Conservation (phyloP, 2,797 vertebrate species). For the Lates japonicus region DNA sequence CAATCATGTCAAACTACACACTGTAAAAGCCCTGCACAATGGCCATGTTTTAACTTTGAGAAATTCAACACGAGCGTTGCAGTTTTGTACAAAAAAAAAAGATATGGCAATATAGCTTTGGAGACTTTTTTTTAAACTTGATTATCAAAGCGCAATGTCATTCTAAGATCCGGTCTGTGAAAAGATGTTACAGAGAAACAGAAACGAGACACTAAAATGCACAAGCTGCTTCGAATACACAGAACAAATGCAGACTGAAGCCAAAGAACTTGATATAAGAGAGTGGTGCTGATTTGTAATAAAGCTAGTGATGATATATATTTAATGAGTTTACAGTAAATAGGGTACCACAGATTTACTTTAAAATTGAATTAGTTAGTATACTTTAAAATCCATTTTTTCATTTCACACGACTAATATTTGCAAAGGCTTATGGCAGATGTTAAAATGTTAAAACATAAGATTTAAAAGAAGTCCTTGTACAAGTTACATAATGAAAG, state of each 20-base stretch:
- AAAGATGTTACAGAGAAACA: background rate
- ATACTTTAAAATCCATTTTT: background rate
- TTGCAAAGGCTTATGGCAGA: background rate
- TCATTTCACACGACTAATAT: background rate
- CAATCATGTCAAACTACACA: constrained; percentile 57
- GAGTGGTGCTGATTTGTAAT: background rate
- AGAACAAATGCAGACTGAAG: constrained; percentile 17
- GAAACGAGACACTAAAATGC: background rate
- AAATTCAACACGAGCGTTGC: background rate
- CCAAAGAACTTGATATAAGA: background rate
- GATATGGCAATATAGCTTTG: background rate
- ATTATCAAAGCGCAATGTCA: background rate
- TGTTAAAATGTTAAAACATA: background rate
- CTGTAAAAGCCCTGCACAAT: constrained; percentile 29
- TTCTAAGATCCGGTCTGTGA: background rate
- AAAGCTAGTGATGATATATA: background rate
- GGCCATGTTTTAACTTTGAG: constrained; percentile 26
- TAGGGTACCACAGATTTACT: background rate
- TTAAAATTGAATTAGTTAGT: background rate
- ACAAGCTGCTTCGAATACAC: background rate
- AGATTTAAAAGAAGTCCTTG: background rate
- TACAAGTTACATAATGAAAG: background rate
- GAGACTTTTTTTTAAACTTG: background rate
- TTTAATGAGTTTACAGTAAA: constrained; percentile 3
- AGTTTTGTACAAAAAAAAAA: background rate